Evolutionary conservation across 2,888 invertebrate genomes (phyloP), one percentile per base, ranked within the genome.

Genomic region (Agonopterix subpropinquella): DNA sequence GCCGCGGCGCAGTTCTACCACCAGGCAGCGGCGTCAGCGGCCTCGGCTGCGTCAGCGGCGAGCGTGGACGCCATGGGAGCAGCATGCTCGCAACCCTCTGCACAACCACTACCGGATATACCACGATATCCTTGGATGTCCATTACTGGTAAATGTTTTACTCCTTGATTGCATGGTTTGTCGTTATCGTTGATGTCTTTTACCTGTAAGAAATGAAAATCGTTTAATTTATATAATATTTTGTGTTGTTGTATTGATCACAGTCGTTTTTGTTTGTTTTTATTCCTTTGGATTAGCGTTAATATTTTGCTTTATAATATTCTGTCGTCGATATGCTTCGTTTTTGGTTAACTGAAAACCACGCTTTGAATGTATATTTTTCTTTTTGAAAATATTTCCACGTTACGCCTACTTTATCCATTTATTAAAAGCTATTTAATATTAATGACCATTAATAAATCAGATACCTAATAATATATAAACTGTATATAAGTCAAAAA

Each of bases 101-200:
- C 95, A 55, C 96, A 96, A 82, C 95, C 96, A 51, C 93, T 97
- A 76, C 95, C 96, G 46, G 97, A 97, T 88, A 94, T 97, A 78
- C 96, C 97, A 50, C 92, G 97, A 75, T 97, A 97, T 83, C 97
- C 97, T 45, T 97, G 97, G 97, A 97, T 97, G 96, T 95, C 96
- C 74, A 96, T 97, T 86, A 96, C 97, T 91, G 97, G 97, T 96
- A 91, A 93, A 91, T 90, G 61, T 73, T 76, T 28, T 63, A 70
- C 69, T 74, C 73, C 68, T 70, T 74, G 67, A 64, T 59, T 80
- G 84, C 80, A 81, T 80, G 80, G 56, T 54, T 41, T 43, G 35
- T 35, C 36, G 48, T 61, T 55, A 52, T 51, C 51, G 47, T 56
- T 62, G 57, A 61, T 66, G 54, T 55, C 55, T 55, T 64, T 55